These are phyloP conservation scores for Lapara coniferarum DNA, from an alignment of 2,888 invertebrate genomes.

Conservation along the genomic window DNA sequence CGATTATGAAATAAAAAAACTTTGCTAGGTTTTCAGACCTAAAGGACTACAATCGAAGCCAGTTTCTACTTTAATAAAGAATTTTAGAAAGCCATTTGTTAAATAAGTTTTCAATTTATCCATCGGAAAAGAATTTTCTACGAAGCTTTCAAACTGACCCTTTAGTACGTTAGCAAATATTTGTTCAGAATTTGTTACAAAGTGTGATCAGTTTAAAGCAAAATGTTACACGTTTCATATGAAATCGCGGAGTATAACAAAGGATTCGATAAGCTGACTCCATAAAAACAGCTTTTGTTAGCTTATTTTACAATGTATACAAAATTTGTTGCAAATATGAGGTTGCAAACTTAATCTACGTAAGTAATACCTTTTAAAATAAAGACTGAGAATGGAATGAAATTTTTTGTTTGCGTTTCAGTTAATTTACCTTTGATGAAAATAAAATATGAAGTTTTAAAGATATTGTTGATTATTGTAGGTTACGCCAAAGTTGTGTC, in stretches of 20 bases:
- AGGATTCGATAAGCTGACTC: constrained; percentile 23
- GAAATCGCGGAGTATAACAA: constrained; percentile 19
- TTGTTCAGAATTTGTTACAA: constrained; percentile 23
- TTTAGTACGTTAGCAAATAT: constrained; percentile 4
- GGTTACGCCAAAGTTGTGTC: too few relatives aligned
- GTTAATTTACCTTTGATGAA: too few relatives aligned
- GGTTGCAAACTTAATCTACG: too few relatives aligned
- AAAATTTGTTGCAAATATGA: constrained; percentile 31
- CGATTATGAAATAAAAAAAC: not conserved
- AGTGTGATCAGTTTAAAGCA: constrained; percentile 24
- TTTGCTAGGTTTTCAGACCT: not conserved
- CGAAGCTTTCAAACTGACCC: not conserved
- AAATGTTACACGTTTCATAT: constrained; percentile 26
- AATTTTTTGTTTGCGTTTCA: too few relatives aligned
- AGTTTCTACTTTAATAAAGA: not conserved
- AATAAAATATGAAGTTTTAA: too few relatives aligned
- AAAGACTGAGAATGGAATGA: too few relatives aligned
- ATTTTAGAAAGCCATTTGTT: constrained; percentile 11
- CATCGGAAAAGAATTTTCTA: constrained; percentile 2
- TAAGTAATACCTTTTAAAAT: too few relatives aligned
- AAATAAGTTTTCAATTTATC: not conserved
- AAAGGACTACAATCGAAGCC: not conserved
- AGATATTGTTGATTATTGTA: too few relatives aligned
- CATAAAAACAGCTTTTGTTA: constrained; percentile 44
- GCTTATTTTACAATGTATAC: constrained; percentile 26